Evolutionary conservation across 2,888 invertebrate genomes (phyloP), one percentile per base, ranked within the genome.

Genomic region (Calliphora vomitoria): DNA sequence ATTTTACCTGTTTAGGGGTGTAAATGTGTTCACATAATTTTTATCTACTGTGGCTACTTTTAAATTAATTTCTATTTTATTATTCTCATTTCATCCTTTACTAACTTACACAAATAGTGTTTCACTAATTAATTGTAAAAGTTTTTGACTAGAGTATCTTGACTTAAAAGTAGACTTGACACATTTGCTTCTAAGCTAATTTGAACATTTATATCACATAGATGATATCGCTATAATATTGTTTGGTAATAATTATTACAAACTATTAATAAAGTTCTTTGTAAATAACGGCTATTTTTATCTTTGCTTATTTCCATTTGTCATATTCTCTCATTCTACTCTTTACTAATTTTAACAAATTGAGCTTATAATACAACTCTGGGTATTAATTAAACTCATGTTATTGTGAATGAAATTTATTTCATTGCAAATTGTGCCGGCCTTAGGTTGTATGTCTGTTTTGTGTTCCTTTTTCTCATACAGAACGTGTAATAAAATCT

Each of bases 371-470:
- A 75, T 50, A 50, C 82, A 83, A 50, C 44, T 8, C 44, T 25
- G 66, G 20, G 8, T 25, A 11, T 25, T 44, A 20, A 68, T 20
- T 38, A 60, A 11, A 60, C 35, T 18, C n/a, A 35, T 35, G 4
- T 31, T 25, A 4, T 10, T 18, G 20, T 58, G 31, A 55, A 41
- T 78, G 44, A 31, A 20, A 31, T 60, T 76, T 74, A 86, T 78
- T 82, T 68, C 25, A 47, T 18, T 64, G 64, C n/a, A 58, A 72
- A 55, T 80, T 81, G 71, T 82, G 85, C 87, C 85, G 85, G 82
- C 64, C 4, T 31, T 8, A 47, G 55, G 81, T 74, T 78, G 78
- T 76, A 69, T 55, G 0, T 78, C 25, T 76, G 0, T 78, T 20
- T 76, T 31, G 31, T 84, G 60, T 81, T 80, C 20, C 8, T 55